A percentile compares a stretch with the other conserved stretches of the same genome.
Evolutionary conservation across 2,797 vertebrate genomes (phyloP).

Genomic region (Hemitrygon akajei): DNA sequence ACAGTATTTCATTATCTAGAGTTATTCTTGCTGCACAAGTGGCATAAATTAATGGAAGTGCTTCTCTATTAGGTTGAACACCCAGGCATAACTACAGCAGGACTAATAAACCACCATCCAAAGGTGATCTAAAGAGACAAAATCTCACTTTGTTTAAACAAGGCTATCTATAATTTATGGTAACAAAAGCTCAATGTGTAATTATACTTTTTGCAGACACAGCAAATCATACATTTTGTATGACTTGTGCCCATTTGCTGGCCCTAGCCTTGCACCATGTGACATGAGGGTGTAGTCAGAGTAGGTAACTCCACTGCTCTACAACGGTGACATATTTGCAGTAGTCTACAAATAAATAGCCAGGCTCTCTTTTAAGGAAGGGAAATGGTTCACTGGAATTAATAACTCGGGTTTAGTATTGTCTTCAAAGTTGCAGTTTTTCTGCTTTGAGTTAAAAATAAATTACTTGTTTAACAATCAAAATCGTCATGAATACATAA

Average conservation of each 20-base stretch:
- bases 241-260: slow-evolving; percentile 35
- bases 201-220: slow-evolving; percentile 32
- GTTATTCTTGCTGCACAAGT: neutral
- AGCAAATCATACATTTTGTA: slow-evolving; percentile 31
- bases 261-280: neutral
- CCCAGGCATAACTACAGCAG: slow-evolving; percentile 44
- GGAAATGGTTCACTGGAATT: neutral
- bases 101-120: slow-evolving; percentile 45
- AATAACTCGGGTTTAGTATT: neutral
- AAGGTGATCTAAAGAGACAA: slow-evolving; percentile 44
- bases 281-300: slow-evolving; percentile 14
- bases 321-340: neutral
- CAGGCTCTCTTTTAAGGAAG: neutral
- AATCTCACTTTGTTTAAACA: slow-evolving; percentile 46
- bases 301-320: neutral
- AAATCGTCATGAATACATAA: neutral
- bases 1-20: slow-evolving; percentile 5
- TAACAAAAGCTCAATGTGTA: slow-evolving; percentile 39
- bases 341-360: neutral
- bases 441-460: neutral
- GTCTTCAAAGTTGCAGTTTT: neutral
- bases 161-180: slow-evolving; percentile 47
- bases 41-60: slow-evolving; percentile 15
- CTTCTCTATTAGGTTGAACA: slow-evolving; percentile 44
- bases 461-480: neutral